phyloP scores from a whole-genome alignment of 2,888 invertebrate species.

The Chironomus tentans region DNA sequence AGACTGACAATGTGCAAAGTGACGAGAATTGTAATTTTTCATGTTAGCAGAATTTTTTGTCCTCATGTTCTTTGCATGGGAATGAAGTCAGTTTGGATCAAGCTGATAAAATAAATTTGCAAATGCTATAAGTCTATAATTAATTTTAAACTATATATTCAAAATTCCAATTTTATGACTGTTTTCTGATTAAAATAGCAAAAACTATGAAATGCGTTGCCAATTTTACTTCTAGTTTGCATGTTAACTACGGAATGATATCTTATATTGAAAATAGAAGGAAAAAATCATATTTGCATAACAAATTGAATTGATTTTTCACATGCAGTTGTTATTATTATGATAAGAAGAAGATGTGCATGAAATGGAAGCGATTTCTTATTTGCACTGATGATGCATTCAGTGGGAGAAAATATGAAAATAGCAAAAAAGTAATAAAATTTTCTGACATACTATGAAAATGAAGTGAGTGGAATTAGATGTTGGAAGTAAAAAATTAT shows the following conservation, averaged over 20 bases:
- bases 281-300: slow-evolving; percentile 8
- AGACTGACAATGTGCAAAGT: background rate
- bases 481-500: no score
- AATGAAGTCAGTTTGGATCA: background rate
- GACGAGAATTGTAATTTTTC: background rate
- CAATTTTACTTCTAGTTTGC: no score
- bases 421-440: no score
- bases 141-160: no score
- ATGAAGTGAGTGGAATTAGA: no score
- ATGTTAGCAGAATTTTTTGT: background rate
- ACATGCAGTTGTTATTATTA: background rate
- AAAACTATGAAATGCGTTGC: no score
- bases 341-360: background rate
- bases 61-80: background rate
- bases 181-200: no score
- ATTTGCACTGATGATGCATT: background rate
- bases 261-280: background rate
- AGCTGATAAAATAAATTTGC: no score
- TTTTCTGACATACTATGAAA: no score
- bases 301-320: slow-evolving; percentile 1
- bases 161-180: no score
- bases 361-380: background rate
- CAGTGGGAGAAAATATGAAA: background rate
- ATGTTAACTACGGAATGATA: no score
- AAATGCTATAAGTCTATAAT: no score